phyloP scores from a whole-genome alignment of 2,797 vertebrate species.

The Gymnothorax javanicus region DNA sequence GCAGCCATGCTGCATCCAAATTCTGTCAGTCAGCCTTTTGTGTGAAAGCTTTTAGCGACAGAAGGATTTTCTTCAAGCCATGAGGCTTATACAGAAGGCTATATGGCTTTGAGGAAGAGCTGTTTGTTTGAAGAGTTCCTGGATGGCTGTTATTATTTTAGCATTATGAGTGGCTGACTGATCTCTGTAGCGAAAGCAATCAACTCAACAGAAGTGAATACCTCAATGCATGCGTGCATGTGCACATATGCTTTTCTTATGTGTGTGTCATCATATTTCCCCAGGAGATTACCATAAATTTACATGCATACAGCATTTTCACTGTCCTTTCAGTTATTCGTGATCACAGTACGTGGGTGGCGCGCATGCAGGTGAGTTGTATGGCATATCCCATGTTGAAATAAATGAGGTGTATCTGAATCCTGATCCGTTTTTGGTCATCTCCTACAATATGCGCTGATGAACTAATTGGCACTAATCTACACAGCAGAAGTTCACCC shows the following conservation, averaged over 20 bases:
- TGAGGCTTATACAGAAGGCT: too few relatives aligned
- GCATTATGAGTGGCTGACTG: slow-evolving; percentile 9
- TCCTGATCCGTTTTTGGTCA: neutral
- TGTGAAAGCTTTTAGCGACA: neutral
- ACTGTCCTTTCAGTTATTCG: neutral
- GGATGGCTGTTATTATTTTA: slow-evolving; percentile 7
- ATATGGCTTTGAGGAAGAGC: neutral
- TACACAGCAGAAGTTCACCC: slow-evolving; percentile 36
- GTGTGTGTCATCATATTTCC: slow-evolving; percentile 14
- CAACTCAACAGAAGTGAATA: slow-evolving; percentile 2
- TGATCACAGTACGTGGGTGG: slow-evolving; percentile 12
- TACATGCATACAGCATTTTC: neutral
- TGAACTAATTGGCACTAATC: slow-evolving; percentile 24
- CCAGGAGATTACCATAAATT: neutral
- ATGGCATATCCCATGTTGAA: neutral
- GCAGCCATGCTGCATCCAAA: too few relatives aligned
- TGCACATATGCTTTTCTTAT: neutral
- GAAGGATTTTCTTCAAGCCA: neutral
- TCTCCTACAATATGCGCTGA: slow-evolving; percentile 24
- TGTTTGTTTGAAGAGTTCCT: neutral
- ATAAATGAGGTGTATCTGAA: slow-evolving; percentile 14
- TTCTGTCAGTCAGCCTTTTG: neutral
- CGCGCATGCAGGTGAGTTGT: slow-evolving; percentile 5
- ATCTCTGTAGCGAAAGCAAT: neutral
- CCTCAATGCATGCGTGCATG: neutral